A percentile compares a stretch with the other conserved stretches of the same genome.
These are phyloP conservation scores for Caenorhabditis doughertyi DNA, from an alignment of 2,888 invertebrate species.

Conservation along the genomic window DNA sequence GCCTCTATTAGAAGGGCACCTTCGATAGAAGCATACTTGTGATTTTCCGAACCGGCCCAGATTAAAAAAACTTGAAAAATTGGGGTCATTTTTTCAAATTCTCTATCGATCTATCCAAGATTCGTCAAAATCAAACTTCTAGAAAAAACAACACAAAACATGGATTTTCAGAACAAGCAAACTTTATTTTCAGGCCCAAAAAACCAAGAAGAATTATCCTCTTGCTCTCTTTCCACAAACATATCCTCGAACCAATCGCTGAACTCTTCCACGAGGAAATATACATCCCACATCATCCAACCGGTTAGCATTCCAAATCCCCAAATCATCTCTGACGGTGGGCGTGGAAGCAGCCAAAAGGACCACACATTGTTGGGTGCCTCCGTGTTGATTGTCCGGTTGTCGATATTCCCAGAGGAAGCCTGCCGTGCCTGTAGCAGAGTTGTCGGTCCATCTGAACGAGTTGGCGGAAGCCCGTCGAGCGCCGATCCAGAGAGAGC, in stretches of 20 bases:
- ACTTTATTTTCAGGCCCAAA: too few species aligned
- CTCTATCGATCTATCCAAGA: too few species aligned
- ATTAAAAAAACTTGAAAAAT: too few species aligned
- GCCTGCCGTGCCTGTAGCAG: conserved; percentile 10
- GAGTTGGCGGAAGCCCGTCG: neutral
- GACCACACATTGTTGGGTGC: conserved; percentile 6
- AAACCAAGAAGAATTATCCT: neutral
- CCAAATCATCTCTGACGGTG: neutral
- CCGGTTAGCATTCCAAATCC: neutral
- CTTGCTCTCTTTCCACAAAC: neutral
- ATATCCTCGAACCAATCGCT: too few species aligned
- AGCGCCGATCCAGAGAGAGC: conserved; percentile 27
- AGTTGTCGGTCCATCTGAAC: conserved; percentile 26
- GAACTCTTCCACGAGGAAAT: neutral
- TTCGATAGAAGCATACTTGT: too few species aligned
- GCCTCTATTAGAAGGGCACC: too few species aligned
- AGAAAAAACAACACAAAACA: too few species aligned
- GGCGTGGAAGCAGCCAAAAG: neutral
- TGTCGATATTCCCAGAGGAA: conserved; percentile 2
- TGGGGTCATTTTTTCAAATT: too few species aligned
- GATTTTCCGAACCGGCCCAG: too few species aligned
- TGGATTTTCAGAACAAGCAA: too few species aligned
- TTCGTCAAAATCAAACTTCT: too few species aligned
- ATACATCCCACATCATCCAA: neutral
- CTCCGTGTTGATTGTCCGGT: neutral